Percentiles rank a stretch among this genome's conserved stretches.
Conservation (phyloP, 1,140 invertebrate species). For the Grapholita molesta region DNA sequence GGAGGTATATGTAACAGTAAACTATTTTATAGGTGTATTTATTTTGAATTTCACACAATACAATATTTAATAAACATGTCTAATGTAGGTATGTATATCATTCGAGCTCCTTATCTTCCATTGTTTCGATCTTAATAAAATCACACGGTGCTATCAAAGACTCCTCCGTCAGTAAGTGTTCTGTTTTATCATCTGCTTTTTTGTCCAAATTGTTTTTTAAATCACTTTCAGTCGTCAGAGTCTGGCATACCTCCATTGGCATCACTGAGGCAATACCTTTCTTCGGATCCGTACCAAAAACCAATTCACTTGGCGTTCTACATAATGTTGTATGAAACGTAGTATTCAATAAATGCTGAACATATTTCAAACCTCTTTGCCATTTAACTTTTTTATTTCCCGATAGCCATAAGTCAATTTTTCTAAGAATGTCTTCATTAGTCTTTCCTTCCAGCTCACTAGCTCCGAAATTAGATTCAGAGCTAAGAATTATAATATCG, state of each 20-base stretch:
- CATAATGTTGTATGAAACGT: conserved; percentile 34
- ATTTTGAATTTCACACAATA: too few relatives aligned
- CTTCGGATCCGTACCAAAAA: conserved; percentile 38
- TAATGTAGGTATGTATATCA: too few relatives aligned
- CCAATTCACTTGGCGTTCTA: conserved; percentile 38
- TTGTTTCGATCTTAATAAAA: conserved; percentile 42
- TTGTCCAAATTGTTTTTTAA: conserved; percentile 34
- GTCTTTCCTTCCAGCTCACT: conserved; percentile 33
- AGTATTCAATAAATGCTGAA: conserved; percentile 46
- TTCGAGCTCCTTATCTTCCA: conserved; percentile 18
- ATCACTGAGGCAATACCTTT: conserved; percentile 38
- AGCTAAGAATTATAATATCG: conserved; percentile 41
- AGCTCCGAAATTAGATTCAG: conserved; percentile 22
- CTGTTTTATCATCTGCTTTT: conserved; percentile 28
- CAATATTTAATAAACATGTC: neutral
- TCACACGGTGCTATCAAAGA: conserved; percentile 36
- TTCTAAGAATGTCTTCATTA: conserved; percentile 45
- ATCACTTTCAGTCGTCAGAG: conserved; percentile 37
- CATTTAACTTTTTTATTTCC: conserved; percentile 36
- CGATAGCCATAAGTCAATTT: conserved; percentile 37
- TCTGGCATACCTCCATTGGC: conserved; percentile 29
- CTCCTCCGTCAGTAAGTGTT: conserved; percentile 28
- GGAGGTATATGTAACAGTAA: too few relatives aligned
- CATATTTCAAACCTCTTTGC: conserved; percentile 44
- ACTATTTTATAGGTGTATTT: too few relatives aligned